phyloP scores from a whole-genome alignment of 2,888 invertebrate genomes.

The Diarsia rubi region DNA sequence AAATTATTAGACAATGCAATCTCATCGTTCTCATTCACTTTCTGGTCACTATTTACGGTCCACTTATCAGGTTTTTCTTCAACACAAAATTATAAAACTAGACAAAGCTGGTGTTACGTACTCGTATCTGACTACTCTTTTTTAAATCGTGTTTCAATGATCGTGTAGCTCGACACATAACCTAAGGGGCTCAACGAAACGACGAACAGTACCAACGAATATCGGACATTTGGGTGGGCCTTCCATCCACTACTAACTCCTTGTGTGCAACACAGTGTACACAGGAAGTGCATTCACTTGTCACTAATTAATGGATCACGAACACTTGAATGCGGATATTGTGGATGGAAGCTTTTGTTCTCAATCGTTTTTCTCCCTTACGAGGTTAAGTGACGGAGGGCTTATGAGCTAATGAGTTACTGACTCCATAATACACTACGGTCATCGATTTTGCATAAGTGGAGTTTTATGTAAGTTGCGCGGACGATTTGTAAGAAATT shows the following conservation, averaged over 20 bases:
- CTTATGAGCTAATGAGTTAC: conserved; percentile 38
- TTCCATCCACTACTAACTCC: conserved; percentile 29
- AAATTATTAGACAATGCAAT: not conserved
- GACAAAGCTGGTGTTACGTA: no score
- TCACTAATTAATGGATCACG: conserved; percentile 75
- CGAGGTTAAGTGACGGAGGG: conserved; percentile 43
- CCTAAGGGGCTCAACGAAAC: no score
- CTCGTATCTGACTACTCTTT: no score
- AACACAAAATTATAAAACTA: not conserved
- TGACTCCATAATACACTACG: conserved; percentile 25
- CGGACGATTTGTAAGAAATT: not conserved
- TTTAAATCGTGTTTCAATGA: no score
- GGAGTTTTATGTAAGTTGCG: conserved; percentile 19
- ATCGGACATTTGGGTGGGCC: no score
- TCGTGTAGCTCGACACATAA: no score
- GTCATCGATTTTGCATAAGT: conserved; percentile 12
- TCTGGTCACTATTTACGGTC: not conserved
- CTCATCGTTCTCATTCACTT: not conserved
- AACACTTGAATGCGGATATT: conserved; percentile 61
- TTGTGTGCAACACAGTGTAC: conserved; percentile 36
- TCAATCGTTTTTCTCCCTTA: conserved; percentile 54
- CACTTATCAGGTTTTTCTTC: not conserved
- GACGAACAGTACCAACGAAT: no score
- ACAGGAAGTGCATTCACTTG: conserved; percentile 76
- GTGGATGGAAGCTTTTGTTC: conserved; percentile 51